A percentile compares a stretch with the other conserved stretches of the same genome.
These are phyloP conservation scores for Takifugu bimaculatus DNA, from an alignment of 2,113 vertebrate species.

Conservation along the genomic window DNA sequence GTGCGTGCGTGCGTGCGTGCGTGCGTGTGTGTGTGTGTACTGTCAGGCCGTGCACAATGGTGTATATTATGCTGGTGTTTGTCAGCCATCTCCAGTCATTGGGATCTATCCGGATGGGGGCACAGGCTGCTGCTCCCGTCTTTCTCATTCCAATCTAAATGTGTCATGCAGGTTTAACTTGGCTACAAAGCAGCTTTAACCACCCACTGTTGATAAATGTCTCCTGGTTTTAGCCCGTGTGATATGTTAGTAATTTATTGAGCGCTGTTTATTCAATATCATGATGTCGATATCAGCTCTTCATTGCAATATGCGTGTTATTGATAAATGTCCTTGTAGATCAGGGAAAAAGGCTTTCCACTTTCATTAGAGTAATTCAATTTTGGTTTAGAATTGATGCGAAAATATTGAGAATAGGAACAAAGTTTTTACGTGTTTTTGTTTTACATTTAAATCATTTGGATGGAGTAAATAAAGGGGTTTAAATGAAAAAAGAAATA, in stretches of 20 bases:
- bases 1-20: neutral
- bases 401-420: too few species aligned
- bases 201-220: neutral
- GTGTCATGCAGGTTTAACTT: too few species aligned
- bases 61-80: slow-evolving; percentile 53
- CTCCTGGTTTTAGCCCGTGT: neutral
- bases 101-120: neutral
- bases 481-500: too few species aligned
- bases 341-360: neutral
- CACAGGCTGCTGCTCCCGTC: too few species aligned
- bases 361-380: too few species aligned
- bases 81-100: slow-evolving; percentile 9
- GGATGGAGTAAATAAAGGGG: too few species aligned
- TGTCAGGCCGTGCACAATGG: slow-evolving; percentile 35
- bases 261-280: neutral
- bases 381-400: too few species aligned
- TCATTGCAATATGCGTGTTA: neutral
- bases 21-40: slow-evolving; percentile 35
- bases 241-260: neutral
- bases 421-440: too few species aligned
- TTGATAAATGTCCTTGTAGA: neutral
- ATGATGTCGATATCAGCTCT: neutral
- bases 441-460: too few species aligned
- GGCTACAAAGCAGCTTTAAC: too few species aligned
- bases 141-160: too few species aligned